A percentile compares a stretch with the other conserved stretches of the same genome.
Conservation (phyloP, 64 coral and sea anemone species). For the Montipora capricornis region DNA sequence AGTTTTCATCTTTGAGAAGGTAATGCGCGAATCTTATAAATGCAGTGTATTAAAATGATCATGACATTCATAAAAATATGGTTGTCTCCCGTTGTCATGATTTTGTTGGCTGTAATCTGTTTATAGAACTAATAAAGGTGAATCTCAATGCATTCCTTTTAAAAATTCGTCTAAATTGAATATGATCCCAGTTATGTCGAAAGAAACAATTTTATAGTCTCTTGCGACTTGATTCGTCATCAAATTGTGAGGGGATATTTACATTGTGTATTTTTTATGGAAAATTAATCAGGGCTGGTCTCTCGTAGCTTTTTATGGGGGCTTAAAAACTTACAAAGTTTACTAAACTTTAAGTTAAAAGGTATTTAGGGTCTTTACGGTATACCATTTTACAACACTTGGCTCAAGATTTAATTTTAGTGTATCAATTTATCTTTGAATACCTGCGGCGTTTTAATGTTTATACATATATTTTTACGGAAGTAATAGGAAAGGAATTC, state of each 20-base stretch:
- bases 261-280: background rate
- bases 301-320: too few species aligned
- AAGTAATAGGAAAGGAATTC: background rate
- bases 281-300: background rate
- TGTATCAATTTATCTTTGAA: too few species aligned
- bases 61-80: background rate
- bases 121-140: background rate
- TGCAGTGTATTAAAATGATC: background rate
- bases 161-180: background rate
- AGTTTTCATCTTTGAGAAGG: slow-evolving; percentile 3
- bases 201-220: too few species aligned
- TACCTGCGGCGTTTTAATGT: too few species aligned
- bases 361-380: too few species aligned
- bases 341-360: too few species aligned
- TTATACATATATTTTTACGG: too few species aligned
- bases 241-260: background rate
- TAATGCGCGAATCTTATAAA: background rate
- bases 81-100: background rate
- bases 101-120: background rate
- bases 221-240: background rate
- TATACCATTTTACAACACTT: too few species aligned
- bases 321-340: too few species aligned
- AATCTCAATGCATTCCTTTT: background rate
- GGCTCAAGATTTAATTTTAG: too few species aligned
- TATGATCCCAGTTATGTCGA: too few species aligned